A percentile compares a stretch with the other conserved stretches of the same genome.
These are phyloP conservation scores for Cyprinodon tularosa DNA, from an alignment of 2,113 vertebrate genomes.

Conservation along the genomic window DNA sequence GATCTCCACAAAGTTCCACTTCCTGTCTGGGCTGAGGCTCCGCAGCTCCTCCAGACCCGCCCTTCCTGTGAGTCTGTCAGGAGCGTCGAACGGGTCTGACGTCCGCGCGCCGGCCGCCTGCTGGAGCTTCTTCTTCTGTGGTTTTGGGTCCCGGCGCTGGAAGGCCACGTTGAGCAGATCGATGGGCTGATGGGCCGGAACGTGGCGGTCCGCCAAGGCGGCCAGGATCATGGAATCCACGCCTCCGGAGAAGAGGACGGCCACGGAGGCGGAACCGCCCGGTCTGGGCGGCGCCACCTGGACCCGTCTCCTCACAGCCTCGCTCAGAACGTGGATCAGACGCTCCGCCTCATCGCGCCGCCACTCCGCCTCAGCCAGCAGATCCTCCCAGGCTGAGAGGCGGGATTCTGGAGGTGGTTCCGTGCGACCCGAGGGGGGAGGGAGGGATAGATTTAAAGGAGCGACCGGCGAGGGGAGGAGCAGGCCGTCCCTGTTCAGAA, in stretches of 20 bases:
- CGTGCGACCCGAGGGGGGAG: slow-evolving; percentile 19
- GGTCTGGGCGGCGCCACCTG: slow-evolving; percentile 69
- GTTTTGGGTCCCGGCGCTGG: slow-evolving; percentile 66
- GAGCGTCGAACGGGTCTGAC: slow-evolving; percentile 78
- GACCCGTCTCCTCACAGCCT: slow-evolving; percentile 84
- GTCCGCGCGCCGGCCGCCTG: background rate
- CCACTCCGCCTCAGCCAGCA: slow-evolving; percentile 68
- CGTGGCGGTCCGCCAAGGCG: slow-evolving; percentile 85
- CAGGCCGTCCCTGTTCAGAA: slow-evolving; percentile 70
- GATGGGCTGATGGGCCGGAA: slow-evolving; percentile 85
- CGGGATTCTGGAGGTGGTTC: background rate
- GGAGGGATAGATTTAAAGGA: slow-evolving; percentile 82
- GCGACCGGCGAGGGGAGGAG: slow-evolving; percentile 77
- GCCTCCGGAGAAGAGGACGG: slow-evolving; percentile 93
- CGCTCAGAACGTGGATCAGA: slow-evolving; percentile 83
- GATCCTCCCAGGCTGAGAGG: slow-evolving; percentile 57
- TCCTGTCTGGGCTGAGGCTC: slow-evolving; percentile 81
- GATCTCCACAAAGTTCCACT: slow-evolving; percentile 96
- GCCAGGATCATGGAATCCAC: slow-evolving; percentile 94
- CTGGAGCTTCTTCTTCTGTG: slow-evolving; percentile 51
- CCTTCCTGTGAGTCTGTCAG: slow-evolving; percentile 90
- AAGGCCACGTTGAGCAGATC: slow-evolving; percentile 98
- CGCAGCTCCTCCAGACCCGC: slow-evolving; percentile 86
- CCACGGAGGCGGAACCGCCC: slow-evolving; percentile 74
- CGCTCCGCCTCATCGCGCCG: slow-evolving; percentile 65